Percentiles rank a stretch among this genome's conserved stretches.
Evolutionary conservation across 2,113 vertebrate genomes (phyloP).

Genomic region (Entelurus aequoreus): DNA sequence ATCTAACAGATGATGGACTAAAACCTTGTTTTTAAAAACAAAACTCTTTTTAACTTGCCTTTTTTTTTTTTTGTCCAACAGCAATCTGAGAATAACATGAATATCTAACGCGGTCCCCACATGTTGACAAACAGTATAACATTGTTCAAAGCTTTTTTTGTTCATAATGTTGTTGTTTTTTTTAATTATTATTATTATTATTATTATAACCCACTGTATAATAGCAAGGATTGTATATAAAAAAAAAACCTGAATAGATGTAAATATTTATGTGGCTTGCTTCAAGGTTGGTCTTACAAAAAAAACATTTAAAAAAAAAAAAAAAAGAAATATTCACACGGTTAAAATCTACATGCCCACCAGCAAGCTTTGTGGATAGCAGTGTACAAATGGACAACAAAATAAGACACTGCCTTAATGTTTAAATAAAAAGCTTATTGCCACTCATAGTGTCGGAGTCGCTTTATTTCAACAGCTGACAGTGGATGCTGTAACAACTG

Average conservation of each 20-base stretch:
- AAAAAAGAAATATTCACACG: constrained; percentile 71
- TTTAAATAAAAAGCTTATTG: constrained; percentile 81
- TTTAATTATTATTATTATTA: constrained; percentile 52
- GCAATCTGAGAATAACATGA: constrained; percentile 28
- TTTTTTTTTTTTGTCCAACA: constrained; percentile 26
- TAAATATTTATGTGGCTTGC: constrained; percentile 83
- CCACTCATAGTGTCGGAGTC: constrained; percentile 57
- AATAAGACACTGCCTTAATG: constrained; percentile 79
- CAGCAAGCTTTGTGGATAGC: constrained; percentile 76
- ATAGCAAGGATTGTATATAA: constrained; percentile 78
- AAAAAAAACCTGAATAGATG: constrained; percentile 68
- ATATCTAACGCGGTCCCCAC: constrained; percentile 1
- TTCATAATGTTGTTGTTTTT: constrained; percentile 65
- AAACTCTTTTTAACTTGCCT: constrained; percentile 40
- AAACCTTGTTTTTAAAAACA: constrained; percentile 39
- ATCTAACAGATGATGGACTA: constrained; percentile 46
- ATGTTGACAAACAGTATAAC: constrained; percentile 39
- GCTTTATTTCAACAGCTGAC: constrained; percentile 11
- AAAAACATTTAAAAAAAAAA: constrained; percentile 19
- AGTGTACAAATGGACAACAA: constrained; percentile 69
- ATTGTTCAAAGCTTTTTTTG: constrained; percentile 70
- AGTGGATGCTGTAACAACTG: background rate
- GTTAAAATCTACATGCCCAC: constrained; percentile 75
- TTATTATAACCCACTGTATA: constrained; percentile 70
- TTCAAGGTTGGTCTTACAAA: constrained; percentile 71